phyloP scores from a whole-genome alignment of 2,113 vertebrate genomes.

The Anolis carolinensis region DNA sequence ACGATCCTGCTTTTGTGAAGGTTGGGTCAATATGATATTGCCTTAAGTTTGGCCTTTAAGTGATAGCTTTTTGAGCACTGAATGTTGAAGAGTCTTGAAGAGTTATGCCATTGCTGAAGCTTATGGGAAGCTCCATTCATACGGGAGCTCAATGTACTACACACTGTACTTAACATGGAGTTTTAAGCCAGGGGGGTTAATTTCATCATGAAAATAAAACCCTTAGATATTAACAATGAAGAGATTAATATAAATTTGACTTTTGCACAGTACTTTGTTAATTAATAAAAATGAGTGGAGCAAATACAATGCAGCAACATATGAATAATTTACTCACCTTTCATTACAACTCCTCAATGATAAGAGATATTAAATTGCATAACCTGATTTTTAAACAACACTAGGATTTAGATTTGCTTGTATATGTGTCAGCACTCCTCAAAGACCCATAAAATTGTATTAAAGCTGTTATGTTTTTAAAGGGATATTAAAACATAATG shows the following conservation, averaged over 20 bases:
- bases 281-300: background rate
- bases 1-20: too few relatives aligned
- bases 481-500: conserved; percentile 22
- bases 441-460: conserved; percentile 14
- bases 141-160: background rate
- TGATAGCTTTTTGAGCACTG: too few relatives aligned
- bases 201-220: background rate
- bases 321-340: background rate
- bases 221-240: background rate
- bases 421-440: background rate
- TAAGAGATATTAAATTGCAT: conserved; percentile 2
- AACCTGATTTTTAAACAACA: conserved; percentile 2
- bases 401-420: conserved; percentile 10
- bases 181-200: background rate
- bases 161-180: background rate
- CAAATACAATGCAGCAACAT: background rate
- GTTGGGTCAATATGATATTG: too few relatives aligned
- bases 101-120: background rate
- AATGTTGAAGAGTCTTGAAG: background rate
- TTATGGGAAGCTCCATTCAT: background rate
- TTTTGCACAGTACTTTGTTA: background rate
- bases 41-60: too few relatives aligned
- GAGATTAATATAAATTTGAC: background rate
- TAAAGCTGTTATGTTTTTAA: conserved; percentile 21
- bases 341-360: background rate